Evolutionary conservation across 2,113 vertebrate species (phyloP).

Genomic region (Dasyurus viverrinus): DNA sequence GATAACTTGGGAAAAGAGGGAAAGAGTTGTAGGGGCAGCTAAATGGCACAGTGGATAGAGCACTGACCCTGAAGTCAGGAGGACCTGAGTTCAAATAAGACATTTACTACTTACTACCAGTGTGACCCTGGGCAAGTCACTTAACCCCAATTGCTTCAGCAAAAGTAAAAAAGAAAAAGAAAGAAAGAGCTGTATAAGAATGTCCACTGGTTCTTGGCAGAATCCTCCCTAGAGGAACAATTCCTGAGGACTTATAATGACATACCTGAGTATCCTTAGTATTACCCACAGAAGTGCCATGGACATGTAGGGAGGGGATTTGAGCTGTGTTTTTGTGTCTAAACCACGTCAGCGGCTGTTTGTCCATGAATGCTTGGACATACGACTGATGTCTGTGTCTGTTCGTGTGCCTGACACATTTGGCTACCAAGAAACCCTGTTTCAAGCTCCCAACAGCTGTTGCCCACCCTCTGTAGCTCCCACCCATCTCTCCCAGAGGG

Average conservation of each 20-base stretch:
- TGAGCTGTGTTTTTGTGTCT: not conserved
- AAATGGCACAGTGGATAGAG: no score
- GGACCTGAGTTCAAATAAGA: no score
- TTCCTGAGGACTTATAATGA: not conserved
- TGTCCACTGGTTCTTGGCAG: not conserved
- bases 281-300: not conserved
- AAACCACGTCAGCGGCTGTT: not conserved
- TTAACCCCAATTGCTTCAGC: no score
- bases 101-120: no score
- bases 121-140: no score
- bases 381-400: not conserved
- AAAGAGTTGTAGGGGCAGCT: no score
- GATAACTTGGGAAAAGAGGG: not conserved
- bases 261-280: not conserved
- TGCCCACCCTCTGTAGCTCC: not conserved
- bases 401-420: not conserved
- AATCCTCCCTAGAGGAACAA: not conserved
- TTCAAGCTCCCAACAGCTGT: not conserved
- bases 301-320: no score
- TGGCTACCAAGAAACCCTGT: not conserved
- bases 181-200: not conserved
- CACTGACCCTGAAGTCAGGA: no score
- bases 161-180: no score
- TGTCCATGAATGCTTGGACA: not conserved
- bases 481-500: not conserved